Conservation (phyloP, 2,888 invertebrate genomes). For the Silvanus unidentatus region DNA sequence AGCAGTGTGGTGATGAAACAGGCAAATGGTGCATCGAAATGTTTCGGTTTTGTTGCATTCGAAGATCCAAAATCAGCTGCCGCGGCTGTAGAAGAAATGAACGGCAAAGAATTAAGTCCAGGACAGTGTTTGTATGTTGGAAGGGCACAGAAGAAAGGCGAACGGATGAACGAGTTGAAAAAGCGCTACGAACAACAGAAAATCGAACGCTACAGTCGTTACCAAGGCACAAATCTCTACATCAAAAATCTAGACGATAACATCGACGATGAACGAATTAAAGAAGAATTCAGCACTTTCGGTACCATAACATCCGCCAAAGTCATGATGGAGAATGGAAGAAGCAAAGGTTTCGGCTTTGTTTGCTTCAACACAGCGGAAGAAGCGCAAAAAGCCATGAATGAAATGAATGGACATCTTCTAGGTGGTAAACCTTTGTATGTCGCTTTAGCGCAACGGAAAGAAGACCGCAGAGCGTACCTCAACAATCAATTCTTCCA, state of each 20-base stretch:
- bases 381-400: constrained; percentile 66
- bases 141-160: constrained; percentile 97
- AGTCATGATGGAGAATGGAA: constrained; percentile 54
- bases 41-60: constrained; percentile 99
- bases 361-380: constrained; percentile 66
- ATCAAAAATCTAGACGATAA: constrained; percentile 67
- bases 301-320: constrained; percentile 67
- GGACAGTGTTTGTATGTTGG: constrained; percentile 90
- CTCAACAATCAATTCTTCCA: constrained; percentile 64
- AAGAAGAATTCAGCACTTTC: constrained; percentile 59
- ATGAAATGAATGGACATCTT: constrained; percentile 66
- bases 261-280: constrained; percentile 60
- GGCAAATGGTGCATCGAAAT: constrained; percentile 87
- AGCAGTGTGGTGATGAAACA: constrained; percentile 89
- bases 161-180: constrained; percentile 92
- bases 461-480: constrained; percentile 64
- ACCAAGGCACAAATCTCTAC: constrained; percentile 64
- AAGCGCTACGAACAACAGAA: constrained; percentile 93
- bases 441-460: constrained; percentile 66
- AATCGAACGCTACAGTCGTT: constrained; percentile 75
- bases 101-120: constrained; percentile 73
- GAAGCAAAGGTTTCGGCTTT: constrained; percentile 58
- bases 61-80: constrained; percentile 95
- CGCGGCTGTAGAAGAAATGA: constrained; percentile 82
- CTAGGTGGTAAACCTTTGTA: constrained; percentile 65